Evolutionary conservation across 2,797 vertebrate species (phyloP).

Genomic region (Rhinella marina): DNA sequence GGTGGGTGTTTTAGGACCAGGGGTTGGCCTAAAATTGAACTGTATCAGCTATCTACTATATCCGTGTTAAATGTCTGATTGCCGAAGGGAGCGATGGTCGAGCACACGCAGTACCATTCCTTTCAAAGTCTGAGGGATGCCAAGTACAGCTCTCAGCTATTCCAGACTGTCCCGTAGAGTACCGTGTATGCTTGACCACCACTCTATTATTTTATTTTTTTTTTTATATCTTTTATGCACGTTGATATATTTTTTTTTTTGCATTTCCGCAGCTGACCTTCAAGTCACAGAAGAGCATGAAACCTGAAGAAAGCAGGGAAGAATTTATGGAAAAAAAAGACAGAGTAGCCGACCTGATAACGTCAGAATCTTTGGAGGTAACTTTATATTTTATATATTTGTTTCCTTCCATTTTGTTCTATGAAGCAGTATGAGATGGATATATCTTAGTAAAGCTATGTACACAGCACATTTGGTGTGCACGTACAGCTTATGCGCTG

Average conservation of each 20-base stretch:
- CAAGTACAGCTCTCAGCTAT: no score
- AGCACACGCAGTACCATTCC: no score
- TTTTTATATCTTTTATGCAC: background rate
- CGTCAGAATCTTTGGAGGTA: conserved; percentile 85
- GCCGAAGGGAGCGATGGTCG: no score
- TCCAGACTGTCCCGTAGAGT: no score
- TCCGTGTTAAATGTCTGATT: no score
- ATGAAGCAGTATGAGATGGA: background rate
- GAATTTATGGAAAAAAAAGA: conserved; percentile 83
- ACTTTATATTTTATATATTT: background rate
- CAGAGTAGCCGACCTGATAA: conserved; percentile 84
- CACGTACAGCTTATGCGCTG: background rate
- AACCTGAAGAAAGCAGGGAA: conserved; percentile 69
- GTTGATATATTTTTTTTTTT: background rate
- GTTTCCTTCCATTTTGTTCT: background rate
- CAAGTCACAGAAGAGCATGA: conserved; percentile 75
- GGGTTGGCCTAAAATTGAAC: no score
- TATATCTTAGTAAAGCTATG: background rate
- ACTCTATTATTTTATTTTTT: background rate
- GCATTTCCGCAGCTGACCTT: conserved; percentile 77
- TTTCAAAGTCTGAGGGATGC: no score
- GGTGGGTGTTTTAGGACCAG: no score
- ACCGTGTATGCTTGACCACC: no score
- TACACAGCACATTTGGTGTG: background rate
- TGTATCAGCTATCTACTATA: no score